These are phyloP conservation scores for Venturia canescens DNA, from an alignment of 1,140 invertebrate species.

Conservation along the genomic window DNA sequence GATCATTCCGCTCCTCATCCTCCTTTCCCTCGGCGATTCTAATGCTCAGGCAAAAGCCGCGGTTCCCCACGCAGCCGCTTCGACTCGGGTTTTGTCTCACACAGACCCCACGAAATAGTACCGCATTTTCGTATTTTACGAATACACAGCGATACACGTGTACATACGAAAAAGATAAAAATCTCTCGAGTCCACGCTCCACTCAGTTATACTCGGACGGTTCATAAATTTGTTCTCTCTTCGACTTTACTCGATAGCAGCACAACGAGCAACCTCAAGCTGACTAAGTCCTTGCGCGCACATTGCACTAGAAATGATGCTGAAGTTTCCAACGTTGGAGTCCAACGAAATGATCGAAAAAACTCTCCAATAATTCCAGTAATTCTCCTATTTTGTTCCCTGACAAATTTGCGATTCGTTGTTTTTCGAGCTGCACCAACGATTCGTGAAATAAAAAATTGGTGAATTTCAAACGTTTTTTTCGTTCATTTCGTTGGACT, in stretches of 20 bases:
- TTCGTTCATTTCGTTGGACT: no score
- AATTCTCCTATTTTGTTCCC: no score
- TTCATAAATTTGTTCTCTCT: constrained; percentile 9
- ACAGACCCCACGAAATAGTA: background rate
- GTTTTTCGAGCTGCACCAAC: no score
- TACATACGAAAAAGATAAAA: background rate
- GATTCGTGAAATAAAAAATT: no score
- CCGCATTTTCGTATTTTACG: background rate
- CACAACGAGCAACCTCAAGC: background rate
- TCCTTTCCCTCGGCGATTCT: background rate
- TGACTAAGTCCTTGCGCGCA: background rate
- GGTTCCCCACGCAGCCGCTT: background rate
- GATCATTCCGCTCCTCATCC: background rate
- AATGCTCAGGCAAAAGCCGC: background rate
- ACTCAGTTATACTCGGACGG: background rate
- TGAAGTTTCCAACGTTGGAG: no score
- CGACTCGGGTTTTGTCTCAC: background rate
- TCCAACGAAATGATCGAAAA: no score
- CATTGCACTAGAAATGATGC: constrained; percentile 11
- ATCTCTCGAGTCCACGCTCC: background rate
- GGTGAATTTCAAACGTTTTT: no score
- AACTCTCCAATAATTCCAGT: no score
- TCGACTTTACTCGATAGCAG: background rate
- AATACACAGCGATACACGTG: no score
- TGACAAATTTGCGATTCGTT: no score